A percentile compares a stretch with the other conserved stretches of the same genome.
These are phyloP conservation scores for Kryptolebias marmoratus DNA, from an alignment of 2,113 vertebrate species.

Conservation along the genomic window DNA sequence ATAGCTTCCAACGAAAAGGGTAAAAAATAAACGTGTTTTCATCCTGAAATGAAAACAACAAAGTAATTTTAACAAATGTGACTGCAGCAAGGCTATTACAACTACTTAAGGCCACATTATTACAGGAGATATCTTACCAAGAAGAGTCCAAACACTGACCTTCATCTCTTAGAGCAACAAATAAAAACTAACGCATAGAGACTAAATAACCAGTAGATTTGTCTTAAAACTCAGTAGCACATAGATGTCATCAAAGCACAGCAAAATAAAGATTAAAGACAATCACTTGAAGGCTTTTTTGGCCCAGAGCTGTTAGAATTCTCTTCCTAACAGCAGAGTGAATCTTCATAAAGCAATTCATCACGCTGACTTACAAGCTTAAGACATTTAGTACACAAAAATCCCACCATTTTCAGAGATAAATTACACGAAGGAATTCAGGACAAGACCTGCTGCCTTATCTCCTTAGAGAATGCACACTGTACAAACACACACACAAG, in stretches of 20 bases:
- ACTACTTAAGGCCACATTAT: no score
- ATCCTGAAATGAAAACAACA: no score
- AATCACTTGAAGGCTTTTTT: no score
- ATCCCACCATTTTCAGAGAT: neutral
- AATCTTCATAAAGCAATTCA: neutral
- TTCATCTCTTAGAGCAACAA: neutral
- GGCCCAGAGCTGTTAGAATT: no score
- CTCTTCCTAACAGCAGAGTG: neutral
- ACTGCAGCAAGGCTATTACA: no score
- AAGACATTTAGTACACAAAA: neutral
- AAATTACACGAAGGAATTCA: slow-evolving; percentile 16
- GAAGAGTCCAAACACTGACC: no score
- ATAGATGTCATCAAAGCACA: no score
- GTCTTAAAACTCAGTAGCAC: neutral
- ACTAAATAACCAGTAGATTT: slow-evolving; percentile 33
- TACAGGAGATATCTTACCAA: no score
- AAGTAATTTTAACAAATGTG: no score
- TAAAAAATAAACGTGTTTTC: no score
- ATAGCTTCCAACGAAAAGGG: no score
- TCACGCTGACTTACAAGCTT: neutral
- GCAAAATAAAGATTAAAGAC: no score
- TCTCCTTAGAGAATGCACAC: slow-evolving; percentile 34
- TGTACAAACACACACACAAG: slow-evolving; percentile 53
- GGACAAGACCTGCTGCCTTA: slow-evolving; percentile 4
- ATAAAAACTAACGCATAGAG: slow-evolving; percentile 28